phyloP scores from a whole-genome alignment of 2,113 vertebrate genomes.

The Macrotis lagotis region DNA sequence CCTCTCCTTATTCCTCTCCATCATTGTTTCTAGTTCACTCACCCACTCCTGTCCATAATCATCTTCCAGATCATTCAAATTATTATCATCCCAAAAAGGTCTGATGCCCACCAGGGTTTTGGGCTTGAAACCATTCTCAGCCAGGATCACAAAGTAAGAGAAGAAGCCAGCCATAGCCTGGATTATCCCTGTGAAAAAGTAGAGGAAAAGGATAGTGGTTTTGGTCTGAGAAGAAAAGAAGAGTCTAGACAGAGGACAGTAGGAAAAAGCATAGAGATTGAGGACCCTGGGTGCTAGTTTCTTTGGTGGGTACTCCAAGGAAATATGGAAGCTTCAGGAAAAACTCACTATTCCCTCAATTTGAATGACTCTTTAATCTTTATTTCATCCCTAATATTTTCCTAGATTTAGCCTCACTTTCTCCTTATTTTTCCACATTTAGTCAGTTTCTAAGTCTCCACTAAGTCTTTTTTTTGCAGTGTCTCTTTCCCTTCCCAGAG shows the following conservation, averaged over 20 bases:
- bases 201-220: background rate
- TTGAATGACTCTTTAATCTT: background rate
- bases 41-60: constrained; percentile 95
- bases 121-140: constrained; percentile 73
- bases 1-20: background rate
- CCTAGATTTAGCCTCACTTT: background rate
- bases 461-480: background rate
- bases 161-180: constrained; percentile 87
- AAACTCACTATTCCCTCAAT: background rate
- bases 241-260: background rate
- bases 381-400: background rate
- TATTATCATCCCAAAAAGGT: constrained; percentile 44
- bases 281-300: background rate
- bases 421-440: background rate
- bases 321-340: background rate
- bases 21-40: constrained; percentile 61
- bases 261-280: background rate
- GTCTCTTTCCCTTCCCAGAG: background rate
- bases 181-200: constrained; percentile 86
- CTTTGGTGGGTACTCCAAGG: background rate
- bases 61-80: constrained; percentile 83
- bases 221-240: constrained; percentile 6
- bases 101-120: constrained; percentile 60
- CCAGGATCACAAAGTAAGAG: constrained; percentile 73
- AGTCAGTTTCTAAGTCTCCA: background rate